phyloP scores from a whole-genome alignment of 2,888 invertebrate species.

The Agonopterix heracliana region DNA sequence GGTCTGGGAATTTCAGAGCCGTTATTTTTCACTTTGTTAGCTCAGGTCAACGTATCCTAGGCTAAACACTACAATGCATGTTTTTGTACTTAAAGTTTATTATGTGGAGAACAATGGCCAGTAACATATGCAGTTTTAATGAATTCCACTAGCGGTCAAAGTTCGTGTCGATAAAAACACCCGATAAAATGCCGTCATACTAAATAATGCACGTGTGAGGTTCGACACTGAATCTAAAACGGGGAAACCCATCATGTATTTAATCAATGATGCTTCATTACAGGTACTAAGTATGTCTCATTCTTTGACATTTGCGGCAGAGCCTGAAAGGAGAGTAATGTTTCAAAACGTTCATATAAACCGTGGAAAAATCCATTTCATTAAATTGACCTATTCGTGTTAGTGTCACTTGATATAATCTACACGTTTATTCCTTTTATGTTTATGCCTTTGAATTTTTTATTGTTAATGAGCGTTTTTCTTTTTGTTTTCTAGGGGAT shows the following conservation, averaged over 20 bases:
- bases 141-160: constrained; percentile 3
- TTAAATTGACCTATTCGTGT: too few relatives aligned
- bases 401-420: too few relatives aligned
- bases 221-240: not conserved
- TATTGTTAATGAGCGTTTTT: too few relatives aligned
- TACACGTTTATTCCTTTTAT: too few relatives aligned
- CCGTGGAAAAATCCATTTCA: too few relatives aligned
- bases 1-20: constrained; percentile 6
- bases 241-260: too few relatives aligned
- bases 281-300: too few relatives aligned
- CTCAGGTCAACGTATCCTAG: constrained; percentile 1
- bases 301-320: too few relatives aligned
- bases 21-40: constrained; percentile 5
- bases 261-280: not conserved
- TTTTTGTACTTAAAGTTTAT: not conserved
- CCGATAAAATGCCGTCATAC: not conserved
- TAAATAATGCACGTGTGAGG: not conserved
- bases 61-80: not conserved
- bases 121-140: not conserved
- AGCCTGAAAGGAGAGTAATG: too few relatives aligned
- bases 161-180: constrained; percentile 1
- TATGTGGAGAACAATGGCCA: not conserved
- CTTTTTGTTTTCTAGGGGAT: too few relatives aligned
- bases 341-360: too few relatives aligned
- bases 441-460: too few relatives aligned